Evolutionary conservation across 2,797 vertebrate genomes (phyloP).

Genomic region (Phrynocephalus guinanensis): DNA sequence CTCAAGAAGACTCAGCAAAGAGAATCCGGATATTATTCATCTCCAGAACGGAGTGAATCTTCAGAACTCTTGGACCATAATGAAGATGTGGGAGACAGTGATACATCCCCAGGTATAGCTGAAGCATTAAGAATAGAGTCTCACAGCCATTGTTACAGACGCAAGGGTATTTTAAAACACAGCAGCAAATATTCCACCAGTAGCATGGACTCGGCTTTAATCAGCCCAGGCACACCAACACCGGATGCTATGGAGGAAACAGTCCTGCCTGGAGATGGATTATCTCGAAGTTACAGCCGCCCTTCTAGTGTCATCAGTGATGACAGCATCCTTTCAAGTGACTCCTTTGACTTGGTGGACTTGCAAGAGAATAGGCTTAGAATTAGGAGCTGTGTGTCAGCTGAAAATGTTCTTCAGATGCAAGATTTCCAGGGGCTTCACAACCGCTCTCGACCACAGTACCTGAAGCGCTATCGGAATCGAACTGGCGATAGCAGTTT

Average conservation of each 20-base stretch:
- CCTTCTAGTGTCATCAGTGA: conserved; percentile 94
- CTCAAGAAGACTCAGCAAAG: conserved; percentile 98
- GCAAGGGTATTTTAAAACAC: conserved; percentile 97
- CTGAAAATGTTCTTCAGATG: conserved; percentile 95
- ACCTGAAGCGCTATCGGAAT: conserved; percentile 89
- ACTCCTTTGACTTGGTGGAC: conserved; percentile 89
- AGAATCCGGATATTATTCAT: conserved; percentile 99
- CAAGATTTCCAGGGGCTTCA: conserved; percentile 94
- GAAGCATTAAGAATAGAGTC: conserved; percentile 74
- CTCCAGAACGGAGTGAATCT: conserved; percentile 96
- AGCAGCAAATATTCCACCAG: conserved; percentile 93
- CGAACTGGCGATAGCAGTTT: conserved; percentile 96
- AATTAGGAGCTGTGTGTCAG: conserved; percentile 94
- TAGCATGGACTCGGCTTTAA: conserved; percentile 76
- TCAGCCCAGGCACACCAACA: conserved; percentile 78
- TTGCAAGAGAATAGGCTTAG: conserved; percentile 89
- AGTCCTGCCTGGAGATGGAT: conserved; percentile 75
- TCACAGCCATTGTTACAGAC: conserved; percentile 81
- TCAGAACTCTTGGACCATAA: conserved; percentile 87
- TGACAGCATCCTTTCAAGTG: conserved; percentile 88
- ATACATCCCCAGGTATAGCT: conserved; percentile 78
- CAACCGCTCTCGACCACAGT: conserved; percentile 86
- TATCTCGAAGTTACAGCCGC: conserved; percentile 95
- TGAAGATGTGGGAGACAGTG: conserved; percentile 74
- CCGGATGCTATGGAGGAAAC: conserved; percentile 78